Base-by-base conservation (phyloP, 2,113 vertebrate species). In the Colistium nudipinnis region DNA sequence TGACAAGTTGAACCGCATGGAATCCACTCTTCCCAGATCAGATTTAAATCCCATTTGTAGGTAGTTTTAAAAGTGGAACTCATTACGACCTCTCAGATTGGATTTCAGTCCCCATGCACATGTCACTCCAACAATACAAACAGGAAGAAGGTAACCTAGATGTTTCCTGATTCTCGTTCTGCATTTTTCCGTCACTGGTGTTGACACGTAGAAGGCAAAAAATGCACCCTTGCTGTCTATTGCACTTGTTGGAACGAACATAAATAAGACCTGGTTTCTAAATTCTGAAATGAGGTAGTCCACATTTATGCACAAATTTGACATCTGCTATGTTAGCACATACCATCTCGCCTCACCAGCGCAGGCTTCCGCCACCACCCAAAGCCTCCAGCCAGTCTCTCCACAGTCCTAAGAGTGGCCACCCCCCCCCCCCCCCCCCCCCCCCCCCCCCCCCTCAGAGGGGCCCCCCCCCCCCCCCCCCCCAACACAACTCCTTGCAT, bases 321-420 rank as follows among this genome's bases (percentile, higher is more conserved):
- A 65, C 53, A 41, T 67, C 25, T 69, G 30, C 44, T 66, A 28
- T 63, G 4, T 75, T 16, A 71, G 45, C 45, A 59, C 36, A 66
- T 19, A 62, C 14, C 31, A 44, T 27, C 45, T 62, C 17, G 54
- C 55, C 66, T 64, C 44, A 74, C 44, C 81, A 80, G 79, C 83
- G 70, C 60, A 78, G 68, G 47, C 55, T 74, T 74, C 78, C 84
- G 76, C 76, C 81, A 22, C 75, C 81, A 20, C 62, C 81, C 68
- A 53, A n/a, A 67, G 83, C 83, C 89, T 91, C 88, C 91, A 83
- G 86, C 86, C 86, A 89, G 90, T 87, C 78, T 88, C 87, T 87
- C 87, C 76, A 78, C 76, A 83, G 54, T 79, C 70, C 73, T 54
- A 63, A 84, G 76, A 63, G 25, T 71, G 54, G 11, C 52, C 30